phyloP scores from a whole-genome alignment of 2,797 vertebrate species.

The Capromys pilorides region DNA sequence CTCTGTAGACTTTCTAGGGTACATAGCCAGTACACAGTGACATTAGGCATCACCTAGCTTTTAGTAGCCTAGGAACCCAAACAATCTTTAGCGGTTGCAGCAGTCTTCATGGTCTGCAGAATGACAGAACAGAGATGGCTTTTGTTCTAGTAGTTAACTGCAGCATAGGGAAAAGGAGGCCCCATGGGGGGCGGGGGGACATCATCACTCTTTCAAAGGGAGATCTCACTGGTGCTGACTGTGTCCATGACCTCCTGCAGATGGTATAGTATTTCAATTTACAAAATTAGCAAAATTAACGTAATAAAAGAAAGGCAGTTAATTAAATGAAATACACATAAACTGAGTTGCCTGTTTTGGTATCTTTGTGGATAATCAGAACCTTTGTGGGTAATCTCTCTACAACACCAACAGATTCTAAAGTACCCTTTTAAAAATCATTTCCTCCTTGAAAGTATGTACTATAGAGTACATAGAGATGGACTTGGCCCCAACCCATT shows the following conservation, averaged over 20 bases:
- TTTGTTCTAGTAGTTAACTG: constrained; percentile 62
- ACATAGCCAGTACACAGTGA: neutral
- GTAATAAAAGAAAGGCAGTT: constrained; percentile 50
- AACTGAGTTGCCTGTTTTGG: neutral
- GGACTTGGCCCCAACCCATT: neutral
- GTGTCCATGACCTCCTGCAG: constrained; percentile 63
- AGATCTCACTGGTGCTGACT: constrained; percentile 1
- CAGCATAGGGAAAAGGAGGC: neutral
- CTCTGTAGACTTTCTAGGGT: neutral
- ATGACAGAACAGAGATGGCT: neutral
- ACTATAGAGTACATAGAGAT: neutral
- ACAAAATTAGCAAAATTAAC: constrained; percentile 56
- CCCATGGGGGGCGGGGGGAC: neutral
- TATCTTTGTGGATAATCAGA: neutral
- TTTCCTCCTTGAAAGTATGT: neutral
- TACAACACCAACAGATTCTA: neutral
- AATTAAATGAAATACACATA: constrained; percentile 56
- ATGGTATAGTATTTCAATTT: constrained; percentile 48
- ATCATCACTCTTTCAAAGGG: constrained; percentile 57
- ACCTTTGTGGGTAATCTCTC: neutral
- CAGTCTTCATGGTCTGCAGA: neutral
- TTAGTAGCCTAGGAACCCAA: neutral
- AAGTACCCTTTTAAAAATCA: neutral
- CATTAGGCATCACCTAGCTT: neutral
- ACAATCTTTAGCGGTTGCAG: neutral